Evolutionary conservation across 2,797 vertebrate species (phyloP), one percentile per base, ranked within the genome.

Genomic region (Hydrophis major): DNA sequence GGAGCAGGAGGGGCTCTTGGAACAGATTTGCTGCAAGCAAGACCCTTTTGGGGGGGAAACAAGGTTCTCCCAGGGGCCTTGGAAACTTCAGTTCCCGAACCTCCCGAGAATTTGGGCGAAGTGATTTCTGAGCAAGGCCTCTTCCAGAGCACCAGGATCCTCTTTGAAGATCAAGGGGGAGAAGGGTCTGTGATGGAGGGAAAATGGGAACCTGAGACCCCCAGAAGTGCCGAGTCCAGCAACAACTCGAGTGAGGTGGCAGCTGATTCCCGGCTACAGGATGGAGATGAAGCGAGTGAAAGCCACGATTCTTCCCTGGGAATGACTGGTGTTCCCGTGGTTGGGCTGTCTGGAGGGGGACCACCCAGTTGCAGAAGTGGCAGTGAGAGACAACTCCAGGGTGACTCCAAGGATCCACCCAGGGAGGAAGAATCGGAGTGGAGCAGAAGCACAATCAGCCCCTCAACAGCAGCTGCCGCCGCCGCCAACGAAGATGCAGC

Each of bases 211-310:
- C 3, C 11, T 7, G 28, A 27, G n/a, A 12, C 8, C 14, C 10
- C 42, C 13, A 18, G 4, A 4, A 6, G 27, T 55, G 27, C 18
- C 10, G 6, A n/a, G 12, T 1, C 22, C 8, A 32, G 16, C 25
- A n/a, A 8, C 11, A 27, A 27, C 22, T 55, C 25, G 2, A 66
- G 47, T 11, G 8, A 27, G 7, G 3, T 1, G 2, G 2, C 47
- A 25, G 47, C 13, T 10, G 88, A 16, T 78, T 37, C 61, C 91
- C 18, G 0, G 2, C 56, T 2, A 5, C 55, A 60, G 47, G 13
- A 0, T 6, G 28, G 5, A 14, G 53, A 32, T 6, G 22, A 55
- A 42, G 14, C 8, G 22, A 0, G 1, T 1, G 6, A 25, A 53
- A 10, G 14, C 4, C 25, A n/a, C 0, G 32, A 27, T 7, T 16